Conservation (phyloP, 2,888 invertebrate genomes). For the Dryocosmus kuriphilus region DNA sequence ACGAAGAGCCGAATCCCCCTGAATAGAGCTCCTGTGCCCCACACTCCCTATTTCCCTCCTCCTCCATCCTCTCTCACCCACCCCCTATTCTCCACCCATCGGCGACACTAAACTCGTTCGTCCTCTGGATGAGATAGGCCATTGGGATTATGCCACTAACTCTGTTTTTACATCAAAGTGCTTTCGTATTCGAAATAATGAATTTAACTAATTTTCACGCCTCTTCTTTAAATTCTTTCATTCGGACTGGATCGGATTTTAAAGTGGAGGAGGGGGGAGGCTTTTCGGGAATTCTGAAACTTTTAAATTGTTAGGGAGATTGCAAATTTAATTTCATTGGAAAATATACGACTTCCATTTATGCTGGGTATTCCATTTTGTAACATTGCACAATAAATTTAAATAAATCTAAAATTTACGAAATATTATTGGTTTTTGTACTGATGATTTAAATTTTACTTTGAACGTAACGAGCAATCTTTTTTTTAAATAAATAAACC, state of each 20-base stretch:
- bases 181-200: conserved; percentile 61
- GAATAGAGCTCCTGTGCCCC: conserved; percentile 43
- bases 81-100: conserved; percentile 51
- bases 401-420: too few relatives aligned
- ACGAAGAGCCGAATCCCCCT: conserved; percentile 65
- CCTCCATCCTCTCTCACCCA: conserved; percentile 1
- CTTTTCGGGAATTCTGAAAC: not conserved
- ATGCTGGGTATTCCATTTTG: too few relatives aligned
- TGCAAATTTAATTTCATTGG: too few relatives aligned
- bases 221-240: conserved; percentile 18
- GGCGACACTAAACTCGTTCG: conserved; percentile 52
- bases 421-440: too few relatives aligned
- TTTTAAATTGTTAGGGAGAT: too few relatives aligned
- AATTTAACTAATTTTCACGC: conserved; percentile 43
- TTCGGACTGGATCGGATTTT: conserved; percentile 4
- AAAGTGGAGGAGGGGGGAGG: not conserved
- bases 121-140: conserved; percentile 49
- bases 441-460: too few relatives aligned
- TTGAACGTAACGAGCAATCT: too few relatives aligned
- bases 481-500: too few relatives aligned
- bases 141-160: conserved; percentile 70
- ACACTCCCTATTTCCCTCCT: conserved; percentile 23
- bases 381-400: too few relatives aligned
- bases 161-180: conserved; percentile 70
- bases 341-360: too few relatives aligned